Base-by-base conservation (phyloP, 1,140 invertebrate species). In the Stenopsyche tienmushanensis region DNA sequence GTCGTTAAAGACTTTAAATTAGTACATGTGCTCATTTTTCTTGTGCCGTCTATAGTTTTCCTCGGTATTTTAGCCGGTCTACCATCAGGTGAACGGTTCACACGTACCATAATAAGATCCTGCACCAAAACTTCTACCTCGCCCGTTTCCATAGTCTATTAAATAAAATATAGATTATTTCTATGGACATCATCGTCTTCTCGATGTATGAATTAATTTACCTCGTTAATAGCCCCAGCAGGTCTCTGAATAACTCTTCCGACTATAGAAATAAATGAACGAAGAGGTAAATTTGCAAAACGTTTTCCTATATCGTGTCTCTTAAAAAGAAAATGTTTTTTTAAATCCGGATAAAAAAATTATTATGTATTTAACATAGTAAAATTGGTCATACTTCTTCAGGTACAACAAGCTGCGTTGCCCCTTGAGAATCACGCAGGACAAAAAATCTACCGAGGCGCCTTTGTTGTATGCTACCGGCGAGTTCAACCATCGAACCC, bases 51-150 rank as follows among this genome's bases (percentile, higher is more conserved):
- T n/a, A n/a, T n/a, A n/a, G n/a, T n/a, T n/a, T n/a, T n/a, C n/a
- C n/a, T n/a, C n/a, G n/a, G n/a, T n/a, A n/a, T n/a, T 49, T 60
- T 44, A 15, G 10, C 18, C 13, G 18, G 21, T 20, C 20, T 47
- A 24, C 7, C 25, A 9, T 47, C 18, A 20, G 44, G 44, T 18
- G 72, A 65, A 20, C 74, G 72, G 26, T 67, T 73, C 47, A 78
- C 75, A 26, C 75, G 72, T 24, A 78, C 75, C 64, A 73, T 74
- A 0, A 75, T 62, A 58, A 78, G 73, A 49, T 80, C 73, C 67
- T 77, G 72, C 10, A 80, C 73, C 24, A 75, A 72, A 13, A 80
- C 77, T 67, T 80, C 79, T 10, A 79, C 72, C 47, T 76, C 75
- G 1, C 79, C 79, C 0, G 79, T 80, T 1, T 73, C 72, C 72